Evolutionary conservation across 2,888 invertebrate genomes (phyloP).

Genomic region (Hypercompe scribonia): DNA sequence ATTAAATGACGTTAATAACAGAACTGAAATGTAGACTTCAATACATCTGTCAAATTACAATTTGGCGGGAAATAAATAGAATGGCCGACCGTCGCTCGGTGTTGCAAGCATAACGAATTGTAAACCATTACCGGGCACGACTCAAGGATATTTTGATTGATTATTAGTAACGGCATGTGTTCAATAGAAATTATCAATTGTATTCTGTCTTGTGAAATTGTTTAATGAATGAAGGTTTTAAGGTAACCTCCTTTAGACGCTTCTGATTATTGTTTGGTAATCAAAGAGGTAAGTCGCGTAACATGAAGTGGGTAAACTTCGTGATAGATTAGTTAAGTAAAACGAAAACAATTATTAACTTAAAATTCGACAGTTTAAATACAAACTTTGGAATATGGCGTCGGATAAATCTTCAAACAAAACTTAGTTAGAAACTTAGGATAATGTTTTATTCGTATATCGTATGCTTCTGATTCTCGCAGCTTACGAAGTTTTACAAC

Average conservation of each 20-base stretch:
- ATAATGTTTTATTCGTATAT: no score
- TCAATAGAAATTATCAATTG: slow-evolving; percentile 49
- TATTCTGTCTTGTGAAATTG: slow-evolving; percentile 40
- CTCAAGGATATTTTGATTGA: slow-evolving; percentile 52
- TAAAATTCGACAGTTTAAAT: background rate
- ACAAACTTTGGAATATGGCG: background rate
- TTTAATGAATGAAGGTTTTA: slow-evolving; percentile 31
- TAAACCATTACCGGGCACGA: slow-evolving; percentile 36
- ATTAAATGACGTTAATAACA: no score
- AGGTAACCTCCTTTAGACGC: slow-evolving; percentile 28
- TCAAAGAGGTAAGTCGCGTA: background rate
- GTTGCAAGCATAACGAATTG: slow-evolving; percentile 49
- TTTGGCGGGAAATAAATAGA: slow-evolving; percentile 51
- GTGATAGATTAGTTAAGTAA: background rate
- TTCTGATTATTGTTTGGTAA: slow-evolving; percentile 30
- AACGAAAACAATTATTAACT: background rate
- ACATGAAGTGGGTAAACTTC: background rate
- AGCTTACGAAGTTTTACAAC: no score
- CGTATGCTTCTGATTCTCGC: no score
- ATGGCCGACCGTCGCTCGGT: slow-evolving; percentile 42
- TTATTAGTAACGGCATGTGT: slow-evolving; percentile 45
- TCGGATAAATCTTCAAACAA: background rate
- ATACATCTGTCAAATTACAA: slow-evolving; percentile 45
- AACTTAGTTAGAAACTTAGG: background rate
- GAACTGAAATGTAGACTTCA: background rate